Conservation (phyloP, 2,888 invertebrate genomes). For the Uloborus plumipes region DNA sequence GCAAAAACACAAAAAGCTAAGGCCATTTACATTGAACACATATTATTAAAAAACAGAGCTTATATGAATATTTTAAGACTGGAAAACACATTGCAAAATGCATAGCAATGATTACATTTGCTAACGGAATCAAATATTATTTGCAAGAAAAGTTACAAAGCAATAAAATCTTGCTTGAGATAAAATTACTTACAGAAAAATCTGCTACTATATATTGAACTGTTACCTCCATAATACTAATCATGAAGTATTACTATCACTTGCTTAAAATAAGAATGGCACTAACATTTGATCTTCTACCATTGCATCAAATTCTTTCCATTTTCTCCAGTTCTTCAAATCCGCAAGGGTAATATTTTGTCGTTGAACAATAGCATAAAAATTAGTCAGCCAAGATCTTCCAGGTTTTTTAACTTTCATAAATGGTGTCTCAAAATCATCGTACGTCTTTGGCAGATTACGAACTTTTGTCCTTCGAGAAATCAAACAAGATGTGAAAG, state of each 20-base stretch:
- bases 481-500: conserved; percentile 4
- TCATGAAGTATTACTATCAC: too few relatives aligned
- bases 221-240: neutral
- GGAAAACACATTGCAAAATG: too few relatives aligned
- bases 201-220: neutral
- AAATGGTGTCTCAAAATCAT: conserved; percentile 19
- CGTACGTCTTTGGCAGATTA: conserved; percentile 18
- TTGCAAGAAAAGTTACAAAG: too few relatives aligned
- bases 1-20: too few relatives aligned
- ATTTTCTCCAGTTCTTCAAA: conserved; percentile 1
- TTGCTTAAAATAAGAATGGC: too few relatives aligned
- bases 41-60: too few relatives aligned
- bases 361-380: conserved; percentile 24
- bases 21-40: too few relatives aligned
- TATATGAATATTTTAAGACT: too few relatives aligned
- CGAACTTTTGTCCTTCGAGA: conserved; percentile 19
- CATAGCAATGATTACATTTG: too few relatives aligned
- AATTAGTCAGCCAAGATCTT: neutral
- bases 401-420: neutral
- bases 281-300: conserved; percentile 29
- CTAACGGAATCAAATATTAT: too few relatives aligned
- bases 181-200: too few relatives aligned
- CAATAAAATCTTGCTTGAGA: too few relatives aligned
- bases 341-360: conserved; percentile 7
- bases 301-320: conserved; percentile 8